Base-by-base conservation (phyloP, 2,888 invertebrate genomes). In the Cheilosia pagana region DNA sequence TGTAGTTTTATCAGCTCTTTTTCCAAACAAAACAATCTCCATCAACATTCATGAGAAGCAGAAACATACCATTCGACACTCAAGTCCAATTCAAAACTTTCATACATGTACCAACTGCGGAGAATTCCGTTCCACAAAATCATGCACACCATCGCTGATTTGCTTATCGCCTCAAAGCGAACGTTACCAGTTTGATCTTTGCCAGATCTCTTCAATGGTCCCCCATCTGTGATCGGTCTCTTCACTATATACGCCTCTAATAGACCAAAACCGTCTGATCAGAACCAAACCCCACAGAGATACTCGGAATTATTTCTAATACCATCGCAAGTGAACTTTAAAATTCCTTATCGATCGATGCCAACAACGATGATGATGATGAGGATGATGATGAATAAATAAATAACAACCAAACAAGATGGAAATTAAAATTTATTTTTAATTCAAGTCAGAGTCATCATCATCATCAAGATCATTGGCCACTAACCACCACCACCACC, bases 391-490 rank as follows among this genome's bases (percentile, higher is more conserved):
- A 60, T 60, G 72, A 35, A 50, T 60, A 53, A 77, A 77, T 53
- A 77, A 60, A 67, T 67, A 67, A 75, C 53, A 23, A 23, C 43
- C 50, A 59, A 35, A 19, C 41, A 35, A 62, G 12, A 68, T 50
- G 12, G 39, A 59, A 65, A 62, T 75, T 55, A 76, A 50, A 81
- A 68, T 63, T 48, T 55, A 77, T 53, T 77, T 76, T 71, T 82
- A 71, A 82, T 67, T 82, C 82, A 59, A 82, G 57, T 65, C 65
- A 3, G 43, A 45, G 43, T 45, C 43, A 50, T 50, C 50, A 21
- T 45, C 45, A 76, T 77, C 67, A 77, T 72, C 82, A 82, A 82
- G 82, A 82, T 77, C 77, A 77, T 72, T 82, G 82, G 82, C 82
- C 82, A 82, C 53, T 25, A 76, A 21, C 63, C 55, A 74, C 39